Conservation (phyloP, 2,113 vertebrate species). For the Psettodes erumei region DNA sequence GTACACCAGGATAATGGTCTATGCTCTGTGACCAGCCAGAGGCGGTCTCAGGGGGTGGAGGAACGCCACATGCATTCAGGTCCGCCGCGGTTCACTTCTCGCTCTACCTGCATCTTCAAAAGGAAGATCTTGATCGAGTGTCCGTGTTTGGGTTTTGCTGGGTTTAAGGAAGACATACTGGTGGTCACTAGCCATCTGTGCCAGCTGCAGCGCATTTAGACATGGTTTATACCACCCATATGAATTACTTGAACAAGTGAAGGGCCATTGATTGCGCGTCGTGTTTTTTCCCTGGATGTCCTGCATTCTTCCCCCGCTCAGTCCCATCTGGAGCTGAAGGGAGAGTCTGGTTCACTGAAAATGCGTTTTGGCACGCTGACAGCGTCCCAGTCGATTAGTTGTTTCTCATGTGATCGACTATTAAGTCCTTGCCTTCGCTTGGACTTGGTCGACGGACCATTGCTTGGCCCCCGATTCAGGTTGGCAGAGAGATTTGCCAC, state of each 20-base stretch:
- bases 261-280: slow-evolving; percentile 69
- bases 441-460: slow-evolving; percentile 40
- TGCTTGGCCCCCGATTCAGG: slow-evolving; percentile 13
- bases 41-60: slow-evolving; percentile 34
- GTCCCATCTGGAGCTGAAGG: slow-evolving; percentile 66
- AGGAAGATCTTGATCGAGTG: slow-evolving; percentile 51
- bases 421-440: slow-evolving; percentile 39
- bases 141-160: slow-evolving; percentile 57
- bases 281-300: slow-evolving; percentile 62
- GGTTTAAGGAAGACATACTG: slow-evolving; percentile 47
- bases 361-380: slow-evolving; percentile 50
- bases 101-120: slow-evolving; percentile 67
- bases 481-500: slow-evolving; percentile 9
- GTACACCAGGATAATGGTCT: slow-evolving; percentile 53
- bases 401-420: slow-evolving; percentile 61
- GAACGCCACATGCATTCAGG: slow-evolving; percentile 46
- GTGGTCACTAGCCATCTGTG: slow-evolving; percentile 61
- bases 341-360: slow-evolving; percentile 56
- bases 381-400: slow-evolving; percentile 61
- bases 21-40: slow-evolving; percentile 39
- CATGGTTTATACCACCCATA: slow-evolving; percentile 69
- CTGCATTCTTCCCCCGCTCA: slow-evolving; percentile 50
- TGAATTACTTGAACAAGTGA: slow-evolving; percentile 55
- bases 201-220: slow-evolving; percentile 67
- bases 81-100: slow-evolving; percentile 41